A percentile compares a stretch with the other conserved stretches of the same genome.
Evolutionary conservation across 92 coral and sea anemone genomes (phyloP).

Genomic region (Epizoanthus rinbou): DNA sequence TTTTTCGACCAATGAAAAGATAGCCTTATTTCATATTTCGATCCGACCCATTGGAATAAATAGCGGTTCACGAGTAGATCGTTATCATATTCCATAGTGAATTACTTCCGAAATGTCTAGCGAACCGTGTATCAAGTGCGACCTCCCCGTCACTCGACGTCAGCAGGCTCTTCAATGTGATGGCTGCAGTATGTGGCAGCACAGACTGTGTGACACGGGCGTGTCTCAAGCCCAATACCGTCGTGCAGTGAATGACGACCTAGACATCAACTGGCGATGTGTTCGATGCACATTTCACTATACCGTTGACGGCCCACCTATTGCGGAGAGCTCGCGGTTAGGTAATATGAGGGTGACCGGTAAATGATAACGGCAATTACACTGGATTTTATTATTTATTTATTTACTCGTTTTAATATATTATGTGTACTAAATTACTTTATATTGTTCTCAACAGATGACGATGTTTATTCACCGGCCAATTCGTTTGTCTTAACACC

Average conservation of each 20-base stretch:
- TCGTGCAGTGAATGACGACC: neutral
- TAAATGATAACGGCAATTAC: neutral
- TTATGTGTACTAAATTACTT: neutral
- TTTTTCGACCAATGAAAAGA: too few relatives aligned
- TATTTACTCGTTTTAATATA: too few relatives aligned
- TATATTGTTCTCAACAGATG: too few relatives aligned
- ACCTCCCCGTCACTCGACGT: neutral
- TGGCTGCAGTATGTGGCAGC: neutral
- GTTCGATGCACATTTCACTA: neutral
- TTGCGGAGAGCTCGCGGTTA: neutral
- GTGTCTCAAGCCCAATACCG: neutral
- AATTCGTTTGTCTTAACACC: too few relatives aligned
- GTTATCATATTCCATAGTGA: too few relatives aligned
- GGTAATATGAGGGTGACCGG: neutral
- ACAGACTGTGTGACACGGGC: neutral
- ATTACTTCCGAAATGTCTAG: neutral
- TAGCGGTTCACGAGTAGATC: too few relatives aligned
- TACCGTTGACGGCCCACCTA: neutral
- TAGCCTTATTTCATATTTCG: too few relatives aligned
- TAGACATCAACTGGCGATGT: neutral
- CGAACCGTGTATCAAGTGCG: neutral
- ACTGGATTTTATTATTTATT: neutral
- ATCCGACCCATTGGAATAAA: too few relatives aligned
- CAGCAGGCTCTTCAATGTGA: conserved; percentile 3
- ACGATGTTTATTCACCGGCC: too few relatives aligned